Evolutionary conservation across 1,140 invertebrate species (phyloP).

Genomic region (Triops longicaudatus): DNA sequence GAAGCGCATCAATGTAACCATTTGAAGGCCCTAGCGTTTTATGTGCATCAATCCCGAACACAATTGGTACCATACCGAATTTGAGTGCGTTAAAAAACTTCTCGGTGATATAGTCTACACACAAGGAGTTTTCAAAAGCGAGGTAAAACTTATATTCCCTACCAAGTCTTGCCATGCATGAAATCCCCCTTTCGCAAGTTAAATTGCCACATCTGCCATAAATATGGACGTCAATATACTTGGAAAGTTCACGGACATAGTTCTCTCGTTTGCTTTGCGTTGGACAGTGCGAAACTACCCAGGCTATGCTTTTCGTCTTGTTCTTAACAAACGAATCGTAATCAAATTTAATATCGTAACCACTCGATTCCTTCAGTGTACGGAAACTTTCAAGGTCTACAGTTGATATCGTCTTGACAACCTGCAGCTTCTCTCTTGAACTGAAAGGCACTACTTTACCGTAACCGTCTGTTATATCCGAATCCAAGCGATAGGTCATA

Average conservation of each 20-base stretch:
- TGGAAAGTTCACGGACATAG: conserved; percentile 41
- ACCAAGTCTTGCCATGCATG: conserved; percentile 30
- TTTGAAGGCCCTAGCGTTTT: conserved; percentile 35
- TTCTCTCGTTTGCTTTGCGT: conserved; percentile 38
- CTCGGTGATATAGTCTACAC: conserved; percentile 37
- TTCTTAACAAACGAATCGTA: background rate
- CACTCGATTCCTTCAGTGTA: background rate
- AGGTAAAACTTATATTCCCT: conserved; percentile 29
- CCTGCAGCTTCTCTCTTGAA: background rate
- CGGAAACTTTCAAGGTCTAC: background rate
- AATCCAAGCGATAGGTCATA: conserved; percentile 16
- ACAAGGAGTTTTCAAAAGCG: conserved; percentile 32
- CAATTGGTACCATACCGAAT: conserved; percentile 34
- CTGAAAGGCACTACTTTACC: background rate
- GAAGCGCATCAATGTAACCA: conserved; percentile 38
- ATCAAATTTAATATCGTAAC: background rate
- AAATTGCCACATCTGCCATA: conserved; percentile 28
- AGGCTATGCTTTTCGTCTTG: conserved; percentile 35
- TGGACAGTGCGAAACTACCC: conserved; percentile 46
- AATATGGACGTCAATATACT: conserved; percentile 33
- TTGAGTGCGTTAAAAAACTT: conserved; percentile 34
- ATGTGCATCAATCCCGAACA: conserved; percentile 33
- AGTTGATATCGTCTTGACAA: background rate
- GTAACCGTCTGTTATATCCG: background rate
- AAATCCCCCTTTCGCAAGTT: background rate